Percentiles rank a stretch among this genome's conserved stretches.
phyloP scores from a whole-genome alignment of 2,797 vertebrate genomes.

The Oophaga sylvatica region DNA sequence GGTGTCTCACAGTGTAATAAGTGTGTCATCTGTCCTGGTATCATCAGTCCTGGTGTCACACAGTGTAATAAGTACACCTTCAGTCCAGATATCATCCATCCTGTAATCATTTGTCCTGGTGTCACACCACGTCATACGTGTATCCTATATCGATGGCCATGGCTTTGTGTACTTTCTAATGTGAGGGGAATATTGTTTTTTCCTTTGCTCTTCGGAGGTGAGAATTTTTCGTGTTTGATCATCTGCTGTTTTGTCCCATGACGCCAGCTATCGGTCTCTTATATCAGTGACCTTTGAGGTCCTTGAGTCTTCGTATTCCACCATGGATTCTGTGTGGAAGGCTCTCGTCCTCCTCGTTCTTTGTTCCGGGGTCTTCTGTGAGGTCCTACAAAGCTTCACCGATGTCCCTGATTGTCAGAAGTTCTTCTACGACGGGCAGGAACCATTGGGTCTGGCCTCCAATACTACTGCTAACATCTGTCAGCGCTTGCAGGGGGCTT shows the following conservation, averaged over 20 bases:
- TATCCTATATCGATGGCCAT: too few species aligned
- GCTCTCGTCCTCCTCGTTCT: constrained; percentile 1
- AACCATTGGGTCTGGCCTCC: constrained; percentile 40
- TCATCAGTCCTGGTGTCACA: too few species aligned
- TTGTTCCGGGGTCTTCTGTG: not conserved
- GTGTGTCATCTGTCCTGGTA: too few species aligned
- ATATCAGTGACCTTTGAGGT: not conserved
- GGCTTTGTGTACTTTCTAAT: too few species aligned
- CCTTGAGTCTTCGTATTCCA: not conserved
- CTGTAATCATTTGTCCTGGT: too few species aligned
- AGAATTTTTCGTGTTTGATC: constrained; percentile 37
- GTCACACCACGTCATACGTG: too few species aligned
- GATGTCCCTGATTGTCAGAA: constrained; percentile 39
- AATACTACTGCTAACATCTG: constrained; percentile 24
- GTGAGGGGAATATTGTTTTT: too few species aligned
- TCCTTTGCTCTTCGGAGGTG: not conserved
- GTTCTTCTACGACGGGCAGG: constrained; percentile 49
- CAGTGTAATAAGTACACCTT: too few species aligned
- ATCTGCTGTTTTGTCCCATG: constrained; percentile 40
- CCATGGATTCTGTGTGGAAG: not conserved
- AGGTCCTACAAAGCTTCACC: constrained; percentile 34
- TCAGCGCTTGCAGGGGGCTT: constrained; percentile 40
- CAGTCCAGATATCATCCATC: too few species aligned
- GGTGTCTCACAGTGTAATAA: too few species aligned
- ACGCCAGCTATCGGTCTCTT: not conserved